phyloP scores from a whole-genome alignment of 1,140 invertebrate genomes.

The Heliothis virescens region DNA sequence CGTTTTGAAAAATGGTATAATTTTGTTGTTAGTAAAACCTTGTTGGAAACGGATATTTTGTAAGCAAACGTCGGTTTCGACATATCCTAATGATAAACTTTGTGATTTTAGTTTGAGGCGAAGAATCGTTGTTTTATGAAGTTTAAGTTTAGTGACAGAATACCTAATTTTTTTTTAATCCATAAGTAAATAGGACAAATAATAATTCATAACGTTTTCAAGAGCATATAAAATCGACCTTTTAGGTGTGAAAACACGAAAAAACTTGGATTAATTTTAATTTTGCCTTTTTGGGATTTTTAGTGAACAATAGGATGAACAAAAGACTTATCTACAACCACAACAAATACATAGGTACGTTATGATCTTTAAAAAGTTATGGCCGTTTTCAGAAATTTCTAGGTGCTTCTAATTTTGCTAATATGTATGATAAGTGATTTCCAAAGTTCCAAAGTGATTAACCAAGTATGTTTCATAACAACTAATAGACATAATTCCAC shows the following conservation, averaged over 20 bases:
- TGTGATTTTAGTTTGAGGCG: constrained; percentile 5
- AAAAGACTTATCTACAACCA: no score
- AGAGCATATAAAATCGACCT: no score
- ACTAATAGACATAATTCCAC: constrained; percentile 31
- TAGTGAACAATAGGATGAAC: not conserved
- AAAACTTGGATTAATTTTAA: no score
- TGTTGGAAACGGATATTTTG: constrained; percentile 42
- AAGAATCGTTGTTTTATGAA: not conserved
- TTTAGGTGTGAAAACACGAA: no score
- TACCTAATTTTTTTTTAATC: no score
- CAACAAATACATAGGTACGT: no score
- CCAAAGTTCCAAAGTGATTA: no score
- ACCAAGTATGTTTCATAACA: constrained; percentile 12
- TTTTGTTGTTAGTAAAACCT: constrained; percentile 8
- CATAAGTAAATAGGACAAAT: not conserved
- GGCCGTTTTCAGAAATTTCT: not conserved
- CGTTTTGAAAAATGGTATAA: constrained; percentile 30
- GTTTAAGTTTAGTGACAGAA: no score
- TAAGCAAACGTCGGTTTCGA: constrained; percentile 27
- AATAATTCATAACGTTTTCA: no score
- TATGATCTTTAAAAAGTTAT: not conserved
- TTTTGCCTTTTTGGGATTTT: not conserved
- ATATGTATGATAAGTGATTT: not conserved
- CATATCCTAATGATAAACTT: constrained; percentile 30
- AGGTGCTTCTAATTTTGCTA: not conserved